phyloP scores from a whole-genome alignment of 2,113 vertebrate species.

The Sarotherodon lohbergeri region DNA sequence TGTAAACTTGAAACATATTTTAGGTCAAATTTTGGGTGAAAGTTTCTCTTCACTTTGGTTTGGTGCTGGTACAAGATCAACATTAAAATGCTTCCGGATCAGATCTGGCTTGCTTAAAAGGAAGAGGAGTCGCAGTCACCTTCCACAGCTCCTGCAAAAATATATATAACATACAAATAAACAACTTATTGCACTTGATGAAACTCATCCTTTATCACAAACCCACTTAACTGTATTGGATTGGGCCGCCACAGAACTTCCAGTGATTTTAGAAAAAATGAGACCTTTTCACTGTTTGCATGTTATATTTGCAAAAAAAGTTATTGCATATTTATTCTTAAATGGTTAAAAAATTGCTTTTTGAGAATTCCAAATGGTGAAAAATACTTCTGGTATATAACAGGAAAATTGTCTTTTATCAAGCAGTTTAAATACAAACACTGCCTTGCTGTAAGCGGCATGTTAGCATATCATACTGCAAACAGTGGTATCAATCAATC shows the following conservation, averaged over 20 bases:
- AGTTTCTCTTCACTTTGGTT: neutral
- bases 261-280: neutral
- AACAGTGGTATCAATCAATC: neutral
- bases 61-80: neutral
- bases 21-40: accelerated
- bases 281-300: neutral
- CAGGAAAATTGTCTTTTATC: neutral
- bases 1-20: neutral
- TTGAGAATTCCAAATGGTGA: neutral
- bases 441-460: neutral
- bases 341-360: neutral
- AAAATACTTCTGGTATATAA: neutral
- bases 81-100: neutral
- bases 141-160: constrained; percentile 51
- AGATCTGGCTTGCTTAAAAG: neutral
- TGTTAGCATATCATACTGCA: neutral
- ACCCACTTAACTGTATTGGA: neutral
- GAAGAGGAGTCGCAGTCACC: neutral
- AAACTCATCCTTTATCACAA: neutral
- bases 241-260: neutral
- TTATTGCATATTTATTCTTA: neutral
- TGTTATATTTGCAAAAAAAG: neutral
- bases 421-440: neutral
- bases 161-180: neutral
- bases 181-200: neutral